Base-by-base conservation (phyloP, 2,888 invertebrate species). In the Salpingus planirostris region DNA sequence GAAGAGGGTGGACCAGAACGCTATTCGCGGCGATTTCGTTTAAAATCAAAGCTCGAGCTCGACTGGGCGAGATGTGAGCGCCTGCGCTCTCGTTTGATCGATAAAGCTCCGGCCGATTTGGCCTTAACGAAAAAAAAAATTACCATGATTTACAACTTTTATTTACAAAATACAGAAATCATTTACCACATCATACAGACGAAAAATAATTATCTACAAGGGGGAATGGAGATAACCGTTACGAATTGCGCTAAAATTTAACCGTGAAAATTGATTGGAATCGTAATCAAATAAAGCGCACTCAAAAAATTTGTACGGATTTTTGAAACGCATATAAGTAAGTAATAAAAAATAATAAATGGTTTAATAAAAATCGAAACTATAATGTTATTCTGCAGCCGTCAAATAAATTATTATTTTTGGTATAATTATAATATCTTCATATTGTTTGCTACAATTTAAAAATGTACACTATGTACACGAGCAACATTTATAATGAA, bases 391-490 rank as follows among this genome's bases (percentile, higher is more conserved):
- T 15, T 29, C 12, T 27, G 26, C 33, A 27, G 30, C 31, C 41
- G 41, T 46, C 42, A 21, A 46, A 47, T 48, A 48, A 50, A 48
- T 50, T 44, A 44, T 40, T 49, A 29, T 36, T 50, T 53, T 53
- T 53, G 53, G 53, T 51, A 51, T 51, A 51, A n/a, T n/a, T n/a
- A n/a, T n/a, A n/a, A n/a, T 50, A 44, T 34, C 47, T 42, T 44
- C 44, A 49, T 40, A 49, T 46, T n/a, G n/a, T n/a, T n/a, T n/a
- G n/a, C n/a, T n/a, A n/a, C n/a, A n/a, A 46, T 40, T 44, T 43
- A 44, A 43, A 29, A 50, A 49, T 52, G 49, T 53, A 53, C 53
- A 53, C 41, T 53, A 53, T 53, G 41, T 53, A 53, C 53, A 53
- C 42, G 39, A 38, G 33, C 36, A 42, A 44, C 44, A 42, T 32